Evolutionary conservation across 2,797 vertebrate genomes (phyloP), one percentile per base, ranked within the genome.

Genomic region (Malacoctenus gilli): DNA sequence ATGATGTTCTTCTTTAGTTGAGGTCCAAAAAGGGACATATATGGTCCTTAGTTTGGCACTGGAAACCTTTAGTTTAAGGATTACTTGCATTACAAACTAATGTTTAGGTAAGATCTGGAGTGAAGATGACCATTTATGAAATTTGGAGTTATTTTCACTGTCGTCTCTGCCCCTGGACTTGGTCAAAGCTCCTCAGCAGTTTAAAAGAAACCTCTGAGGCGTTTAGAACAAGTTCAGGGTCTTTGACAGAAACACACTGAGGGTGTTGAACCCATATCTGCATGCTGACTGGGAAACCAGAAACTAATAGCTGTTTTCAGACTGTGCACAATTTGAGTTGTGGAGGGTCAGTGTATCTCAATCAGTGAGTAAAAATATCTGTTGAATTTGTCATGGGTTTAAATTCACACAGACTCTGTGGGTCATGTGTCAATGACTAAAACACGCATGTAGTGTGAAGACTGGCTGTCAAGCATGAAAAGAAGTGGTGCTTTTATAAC

Each of bases 101-200:
- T 19, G 13, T 12, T 35, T 19, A 43, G 14, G 51, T 34, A 53
- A 48, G 2, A 40, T 18, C 16, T 22, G 20, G 10, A 34, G n/a
- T 2, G 20, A 28, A 18, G 8, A 13, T 28, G 30, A 19, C 11
- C 9, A 12, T 15, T 47, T 19, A 20, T n/a, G n/a, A 1, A 5
- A 6, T 15, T 22, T 5, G 2, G 37, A 8, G 4, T 35, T n/a
- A 18, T 38, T 28, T 49, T 38, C n/a, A 41, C 41, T 11, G 11
- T 36, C 36, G 89, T 89, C 89, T 79, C 60, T 21, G 88, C 60
- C 80, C 70, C 89, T 90, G 69, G 91, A 93, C 92, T 93, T 93
- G 92, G 92, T 93, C 91, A 85, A 93, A 92, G 92, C 92, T 93
- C 92, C 92, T 92, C 92, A 93, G 92, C 90, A 73, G 82, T 68